phyloP scores from a whole-genome alignment of 2,113 vertebrate species.

The Nycticryphes semicollaris region DNA sequence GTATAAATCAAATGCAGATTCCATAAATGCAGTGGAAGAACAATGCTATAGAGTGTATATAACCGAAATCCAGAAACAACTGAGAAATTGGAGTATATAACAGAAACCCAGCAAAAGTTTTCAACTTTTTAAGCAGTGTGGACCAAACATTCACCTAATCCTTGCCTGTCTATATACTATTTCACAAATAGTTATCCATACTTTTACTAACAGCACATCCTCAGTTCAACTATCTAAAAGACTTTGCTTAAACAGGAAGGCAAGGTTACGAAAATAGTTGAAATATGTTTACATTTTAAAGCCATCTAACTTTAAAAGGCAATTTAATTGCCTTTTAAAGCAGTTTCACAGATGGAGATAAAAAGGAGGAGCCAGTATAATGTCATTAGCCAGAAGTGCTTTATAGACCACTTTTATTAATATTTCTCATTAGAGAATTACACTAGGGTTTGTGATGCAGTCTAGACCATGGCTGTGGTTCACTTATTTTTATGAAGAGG shows the following conservation, averaged over 20 bases:
- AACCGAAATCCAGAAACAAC: background rate
- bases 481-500: background rate
- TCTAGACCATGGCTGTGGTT: background rate
- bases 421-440: background rate
- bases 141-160: background rate
- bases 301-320: background rate
- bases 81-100: background rate
- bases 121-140: background rate
- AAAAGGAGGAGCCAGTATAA: background rate
- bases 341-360: background rate
- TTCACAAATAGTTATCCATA: background rate
- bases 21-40: background rate
- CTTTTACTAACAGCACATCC: background rate
- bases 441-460: background rate
- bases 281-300: background rate
- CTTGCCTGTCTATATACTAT: background rate
- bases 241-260: background rate
- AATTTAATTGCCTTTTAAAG: background rate
- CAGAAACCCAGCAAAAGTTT: background rate
- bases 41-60: rapidly evolving
- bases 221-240: background rate
- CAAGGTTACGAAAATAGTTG: background rate
- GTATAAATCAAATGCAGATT: background rate
- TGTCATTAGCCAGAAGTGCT: background rate
- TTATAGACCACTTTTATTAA: background rate